Evolutionary conservation across 2,888 invertebrate species (phyloP), one percentile per base, ranked within the genome.

Genomic region (Oxytorus armatus): DNA sequence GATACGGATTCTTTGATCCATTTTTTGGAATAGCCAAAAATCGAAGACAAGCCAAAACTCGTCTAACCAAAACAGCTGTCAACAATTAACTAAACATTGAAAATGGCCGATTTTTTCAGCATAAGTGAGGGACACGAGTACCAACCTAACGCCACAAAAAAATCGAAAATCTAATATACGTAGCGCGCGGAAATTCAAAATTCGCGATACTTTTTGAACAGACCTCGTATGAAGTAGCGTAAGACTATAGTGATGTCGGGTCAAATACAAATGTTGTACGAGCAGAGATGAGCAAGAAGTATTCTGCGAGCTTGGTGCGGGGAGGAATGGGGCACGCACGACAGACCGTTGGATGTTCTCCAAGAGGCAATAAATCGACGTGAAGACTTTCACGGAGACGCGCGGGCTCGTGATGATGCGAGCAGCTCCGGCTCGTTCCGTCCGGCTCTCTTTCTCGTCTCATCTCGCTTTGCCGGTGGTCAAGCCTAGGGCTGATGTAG

Each of bases 381-480:
- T 70, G 74, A 81, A 78, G 77, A 70, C 69, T 81, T 81, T 74
- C 73, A 78, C 69, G 78, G 69, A 70, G 81, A 81, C 78, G 77
- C 59, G 53, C 63, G 36, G 42, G 68, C 66, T 70, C 57, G 59
- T 29, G 74, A 81, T 80, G 79, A 79, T 77, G 69, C 81, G 69
- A 69, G 74, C 25, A 65, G 65, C 74, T 65, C 55, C 55, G 79
- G 66, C 68, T 77, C 77, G 77, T 76, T 77, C 68, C 72, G 49
- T 73, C 66, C 29, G 51, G 42, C 57, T 70, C 63, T 77, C 57
- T 70, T 57, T 77, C 66, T 51, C 63, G 51, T 69, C 69, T 80
- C 73, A 66, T 81, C 81, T 81, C 47, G 81, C 74, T 65, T 63
- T 51, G 75, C 81, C 81, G 81, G 78, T 81, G 81, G 81, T 81